Evolutionary conservation across 2,113 vertebrate genomes (phyloP).

Genomic region (Hemiscyllium ocellatum): DNA sequence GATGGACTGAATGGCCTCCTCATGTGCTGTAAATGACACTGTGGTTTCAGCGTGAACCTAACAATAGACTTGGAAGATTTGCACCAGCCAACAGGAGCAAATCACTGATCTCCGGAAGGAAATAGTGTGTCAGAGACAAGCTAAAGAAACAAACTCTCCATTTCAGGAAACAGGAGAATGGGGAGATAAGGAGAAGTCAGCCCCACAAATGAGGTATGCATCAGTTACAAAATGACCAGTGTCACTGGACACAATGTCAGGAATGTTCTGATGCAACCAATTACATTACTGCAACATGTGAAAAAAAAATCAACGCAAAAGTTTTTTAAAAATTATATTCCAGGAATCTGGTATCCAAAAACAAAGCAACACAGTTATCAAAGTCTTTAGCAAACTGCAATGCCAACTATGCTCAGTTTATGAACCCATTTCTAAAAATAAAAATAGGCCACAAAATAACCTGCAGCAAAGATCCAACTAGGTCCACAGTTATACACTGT

Average conservation of each 20-base stretch:
- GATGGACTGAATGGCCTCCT: too few species aligned
- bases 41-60: neutral
- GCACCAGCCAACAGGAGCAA: neutral
- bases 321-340: neutral
- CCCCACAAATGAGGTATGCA: neutral
- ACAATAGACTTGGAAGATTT: neutral
- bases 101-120: conserved; percentile 28
- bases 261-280: neutral
- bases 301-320: neutral
- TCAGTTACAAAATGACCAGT: neutral
- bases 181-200: neutral
- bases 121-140: neutral
- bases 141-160: neutral
- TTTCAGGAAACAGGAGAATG: neutral
- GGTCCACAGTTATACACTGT: neutral
- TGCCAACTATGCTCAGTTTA: neutral
- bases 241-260: neutral
- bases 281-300: neutral
- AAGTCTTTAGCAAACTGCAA: neutral
- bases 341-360: neutral
- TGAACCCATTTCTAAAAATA: neutral
- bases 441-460: neutral
- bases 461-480: neutral
- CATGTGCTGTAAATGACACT: neutral
- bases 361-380: neutral